Conservation (phyloP, 1,140 invertebrate genomes). For the Pseudomyrmex concolor region DNA sequence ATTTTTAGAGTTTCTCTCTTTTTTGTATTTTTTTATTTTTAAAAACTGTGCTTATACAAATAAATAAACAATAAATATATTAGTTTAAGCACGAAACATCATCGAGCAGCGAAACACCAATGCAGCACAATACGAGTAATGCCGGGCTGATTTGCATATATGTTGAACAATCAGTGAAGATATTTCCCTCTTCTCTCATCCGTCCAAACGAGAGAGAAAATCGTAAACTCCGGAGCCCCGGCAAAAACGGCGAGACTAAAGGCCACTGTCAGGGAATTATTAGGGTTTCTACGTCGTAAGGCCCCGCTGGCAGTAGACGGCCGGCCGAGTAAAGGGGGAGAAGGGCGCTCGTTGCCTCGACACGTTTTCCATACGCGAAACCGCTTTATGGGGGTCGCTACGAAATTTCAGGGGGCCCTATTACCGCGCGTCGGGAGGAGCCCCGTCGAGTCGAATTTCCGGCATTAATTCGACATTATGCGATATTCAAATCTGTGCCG, state of each 20-base stretch:
- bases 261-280: slow-evolving; percentile 56
- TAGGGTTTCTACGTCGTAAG: slow-evolving; percentile 66
- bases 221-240: slow-evolving; percentile 37
- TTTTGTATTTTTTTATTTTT: not conserved
- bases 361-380: slow-evolving; percentile 74
- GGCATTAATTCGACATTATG: slow-evolving; percentile 83
- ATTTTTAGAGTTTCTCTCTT: not conserved
- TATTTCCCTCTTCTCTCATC: slow-evolving; percentile 42
- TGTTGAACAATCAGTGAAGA: slow-evolving; percentile 41
- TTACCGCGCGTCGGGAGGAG: slow-evolving; percentile 61
- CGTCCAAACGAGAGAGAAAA: slow-evolving; percentile 45
- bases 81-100: slow-evolving; percentile 1
- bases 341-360: slow-evolving; percentile 58
- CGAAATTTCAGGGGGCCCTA: slow-evolving; percentile 67
- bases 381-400: slow-evolving; percentile 70
- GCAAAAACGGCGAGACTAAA: slow-evolving; percentile 60
- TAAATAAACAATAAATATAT: slow-evolving; percentile 29
- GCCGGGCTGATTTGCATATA: slow-evolving; percentile 37
- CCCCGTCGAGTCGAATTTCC: slow-evolving; percentile 79
- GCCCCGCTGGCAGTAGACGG: slow-evolving; percentile 55
- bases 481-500: slow-evolving; percentile 82
- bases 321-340: slow-evolving; percentile 16
- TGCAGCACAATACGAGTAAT: slow-evolving; percentile 32
- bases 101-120: not conserved
- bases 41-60: not conserved